Evolutionary conservation across 2,888 invertebrate species (phyloP).

Genomic region (Eremobia ochroleuca): DNA sequence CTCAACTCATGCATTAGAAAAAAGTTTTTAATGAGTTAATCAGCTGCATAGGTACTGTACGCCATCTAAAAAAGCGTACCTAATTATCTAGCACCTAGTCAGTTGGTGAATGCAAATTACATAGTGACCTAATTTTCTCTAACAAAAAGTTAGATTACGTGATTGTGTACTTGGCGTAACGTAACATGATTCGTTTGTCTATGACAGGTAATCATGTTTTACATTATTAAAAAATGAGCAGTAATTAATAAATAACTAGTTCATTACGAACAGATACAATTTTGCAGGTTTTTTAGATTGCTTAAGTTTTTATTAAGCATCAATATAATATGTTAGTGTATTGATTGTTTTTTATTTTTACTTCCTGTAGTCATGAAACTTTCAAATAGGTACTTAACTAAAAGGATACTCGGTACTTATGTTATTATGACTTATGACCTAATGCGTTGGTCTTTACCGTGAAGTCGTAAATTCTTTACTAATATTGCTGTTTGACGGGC

Average conservation of each 20-base stretch:
- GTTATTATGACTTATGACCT: too few species aligned
- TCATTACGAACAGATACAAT: slow-evolving; percentile 17
- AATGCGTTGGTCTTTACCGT: not conserved
- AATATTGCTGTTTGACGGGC: not conserved
- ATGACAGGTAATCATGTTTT: slow-evolving; percentile 24
- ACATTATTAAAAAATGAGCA: slow-evolving; percentile 7
- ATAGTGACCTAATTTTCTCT: not conserved
- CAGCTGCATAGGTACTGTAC: not conserved
- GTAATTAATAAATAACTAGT: slow-evolving; percentile 2
- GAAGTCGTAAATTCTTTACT: not conserved
- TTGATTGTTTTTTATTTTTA: slow-evolving; percentile 45
- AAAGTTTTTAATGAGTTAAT: not conserved
- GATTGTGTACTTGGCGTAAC: slow-evolving; percentile 12
- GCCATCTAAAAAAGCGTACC: not conserved
- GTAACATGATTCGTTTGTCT: slow-evolving; percentile 21
- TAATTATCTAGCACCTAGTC: slow-evolving; percentile 4
- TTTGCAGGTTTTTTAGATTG: slow-evolving; percentile 47
- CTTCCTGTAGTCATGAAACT: slow-evolving; percentile 1
- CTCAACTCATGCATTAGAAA: not conserved
- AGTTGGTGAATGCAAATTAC: not conserved
- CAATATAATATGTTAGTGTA: slow-evolving; percentile 55
- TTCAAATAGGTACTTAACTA: not conserved
- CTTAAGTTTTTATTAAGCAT: slow-evolving; percentile 60
- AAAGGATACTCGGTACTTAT: not conserved
- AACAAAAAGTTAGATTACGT: not conserved